Conservation (phyloP, 2,113 vertebrate species). For the Capreolus pygargus region DNA sequence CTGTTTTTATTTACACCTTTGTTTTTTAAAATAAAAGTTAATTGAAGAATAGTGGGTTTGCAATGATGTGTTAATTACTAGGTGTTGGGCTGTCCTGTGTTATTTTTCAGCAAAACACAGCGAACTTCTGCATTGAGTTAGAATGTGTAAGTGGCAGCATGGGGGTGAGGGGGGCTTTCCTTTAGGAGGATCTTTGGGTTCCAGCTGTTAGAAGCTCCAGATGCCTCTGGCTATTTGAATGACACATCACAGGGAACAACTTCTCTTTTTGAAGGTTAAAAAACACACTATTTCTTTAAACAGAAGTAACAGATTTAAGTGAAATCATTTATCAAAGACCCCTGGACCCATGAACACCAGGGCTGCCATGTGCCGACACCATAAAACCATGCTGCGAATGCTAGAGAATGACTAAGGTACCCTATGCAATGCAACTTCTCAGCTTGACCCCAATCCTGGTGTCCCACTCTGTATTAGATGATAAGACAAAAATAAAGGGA, state of each 20-base stretch:
- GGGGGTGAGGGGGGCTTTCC: background rate
- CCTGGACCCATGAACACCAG: background rate
- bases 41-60: background rate
- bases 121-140: background rate
- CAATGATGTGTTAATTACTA: background rate
- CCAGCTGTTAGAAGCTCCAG: background rate
- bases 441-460: background rate
- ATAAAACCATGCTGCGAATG: background rate
- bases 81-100: background rate
- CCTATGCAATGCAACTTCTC: background rate
- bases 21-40: background rate
- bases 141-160: background rate
- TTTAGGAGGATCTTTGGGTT: background rate
- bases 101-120: background rate
- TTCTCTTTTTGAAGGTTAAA: background rate
- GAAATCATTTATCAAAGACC: slow-evolving; percentile 37
- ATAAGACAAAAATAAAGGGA: background rate
- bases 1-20: background rate
- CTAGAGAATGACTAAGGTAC: background rate
- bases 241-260: background rate
- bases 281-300: slow-evolving; percentile 31
- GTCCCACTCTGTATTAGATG: background rate
- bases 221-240: slow-evolving; percentile 31
- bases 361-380: background rate
- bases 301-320: background rate